These are phyloP conservation scores for Drosophila mulleri DNA, from an alignment of 2,888 invertebrate genomes.

Conservation along the genomic window DNA sequence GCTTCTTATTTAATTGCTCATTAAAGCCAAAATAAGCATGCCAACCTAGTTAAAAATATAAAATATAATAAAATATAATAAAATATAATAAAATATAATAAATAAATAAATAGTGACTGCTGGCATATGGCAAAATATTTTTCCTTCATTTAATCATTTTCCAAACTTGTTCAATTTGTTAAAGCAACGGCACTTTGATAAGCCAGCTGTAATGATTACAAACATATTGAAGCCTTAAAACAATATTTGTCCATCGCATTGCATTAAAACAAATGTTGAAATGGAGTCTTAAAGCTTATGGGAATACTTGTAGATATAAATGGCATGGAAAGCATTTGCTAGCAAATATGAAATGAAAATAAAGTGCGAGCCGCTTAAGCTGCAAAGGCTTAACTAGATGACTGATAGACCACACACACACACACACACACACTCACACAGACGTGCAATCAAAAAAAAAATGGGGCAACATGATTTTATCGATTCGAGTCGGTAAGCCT, in stretches of 20 bases:
- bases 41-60: too few species aligned
- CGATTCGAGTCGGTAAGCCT: slow-evolving; percentile 38
- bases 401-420: slow-evolving; percentile 34
- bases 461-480: slow-evolving; percentile 41
- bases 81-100: too few species aligned
- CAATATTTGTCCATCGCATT: background rate
- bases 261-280: slow-evolving; percentile 4
- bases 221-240: background rate
- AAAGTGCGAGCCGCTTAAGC: slow-evolving; percentile 26
- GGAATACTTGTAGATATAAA: background rate
- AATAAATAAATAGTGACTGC: too few species aligned
- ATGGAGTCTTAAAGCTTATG: slow-evolving; percentile 5
- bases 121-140: too few species aligned
- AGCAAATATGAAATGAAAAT: slow-evolving; percentile 16
- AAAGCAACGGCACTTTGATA: background rate
- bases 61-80: too few species aligned
- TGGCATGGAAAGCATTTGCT: slow-evolving; percentile 9
- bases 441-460: background rate
- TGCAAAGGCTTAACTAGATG: slow-evolving; percentile 29
- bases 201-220: background rate
- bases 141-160: background rate
- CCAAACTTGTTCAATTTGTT: background rate
- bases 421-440: background rate
- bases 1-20: too few species aligned
- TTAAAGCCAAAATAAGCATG: too few species aligned